phyloP scores from a whole-genome alignment of 2,888 invertebrate species.

The Sycophila texana region DNA sequence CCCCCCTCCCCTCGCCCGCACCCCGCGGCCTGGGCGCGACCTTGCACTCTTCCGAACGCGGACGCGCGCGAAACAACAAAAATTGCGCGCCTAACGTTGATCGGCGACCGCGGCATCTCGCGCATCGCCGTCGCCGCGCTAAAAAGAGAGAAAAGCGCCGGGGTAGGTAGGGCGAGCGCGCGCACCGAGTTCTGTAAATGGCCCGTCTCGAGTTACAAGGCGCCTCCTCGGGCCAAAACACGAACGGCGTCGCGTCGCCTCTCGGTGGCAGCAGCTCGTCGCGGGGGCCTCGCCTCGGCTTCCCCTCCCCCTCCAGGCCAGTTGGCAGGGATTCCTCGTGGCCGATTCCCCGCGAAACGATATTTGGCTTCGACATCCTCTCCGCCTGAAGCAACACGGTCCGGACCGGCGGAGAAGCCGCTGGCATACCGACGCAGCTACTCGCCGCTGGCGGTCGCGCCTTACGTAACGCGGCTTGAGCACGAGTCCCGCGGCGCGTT shows the following conservation, averaged over 20 bases:
- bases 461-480: too few relatives aligned
- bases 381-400: too few relatives aligned
- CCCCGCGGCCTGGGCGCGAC: too few relatives aligned
- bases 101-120: neutral
- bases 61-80: neutral
- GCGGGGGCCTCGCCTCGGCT: constrained; percentile 57
- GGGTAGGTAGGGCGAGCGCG: constrained; percentile 22
- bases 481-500: too few relatives aligned
- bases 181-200: constrained; percentile 57
- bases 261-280: constrained; percentile 53
- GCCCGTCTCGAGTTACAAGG: constrained; percentile 69
- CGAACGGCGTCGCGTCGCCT: constrained; percentile 45
- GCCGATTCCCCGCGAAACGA: constrained; percentile 72
- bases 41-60: constrained; percentile 31
- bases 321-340: constrained; percentile 71
- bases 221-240: constrained; percentile 67
- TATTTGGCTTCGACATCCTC: constrained; percentile 64
- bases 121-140: neutral
- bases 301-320: constrained; percentile 31
- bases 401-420: too few relatives aligned
- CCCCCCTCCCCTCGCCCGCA: constrained; percentile 50
- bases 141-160: constrained; percentile 12
- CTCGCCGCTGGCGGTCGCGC: too few relatives aligned
- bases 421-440: neutral
- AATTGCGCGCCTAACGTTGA: neutral